phyloP scores from a whole-genome alignment of 2,797 vertebrate genomes.

The Dermochelys coriacea region DNA sequence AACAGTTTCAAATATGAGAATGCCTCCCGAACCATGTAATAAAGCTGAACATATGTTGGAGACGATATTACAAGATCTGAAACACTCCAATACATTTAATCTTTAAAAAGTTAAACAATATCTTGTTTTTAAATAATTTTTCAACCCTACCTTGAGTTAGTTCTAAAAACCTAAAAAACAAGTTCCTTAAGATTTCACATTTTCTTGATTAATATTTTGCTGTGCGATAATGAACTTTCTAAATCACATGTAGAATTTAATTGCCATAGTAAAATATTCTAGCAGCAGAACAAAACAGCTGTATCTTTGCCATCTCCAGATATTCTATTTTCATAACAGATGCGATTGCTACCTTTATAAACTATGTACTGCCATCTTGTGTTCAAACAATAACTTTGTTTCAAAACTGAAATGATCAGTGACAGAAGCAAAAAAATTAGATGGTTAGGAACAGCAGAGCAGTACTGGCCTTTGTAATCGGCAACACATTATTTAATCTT shows the following conservation, averaged over 20 bases:
- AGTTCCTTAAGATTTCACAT: neutral
- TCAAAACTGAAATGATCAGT: neutral
- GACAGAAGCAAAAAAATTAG: neutral
- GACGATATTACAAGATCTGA: neutral
- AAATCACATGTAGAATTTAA: neutral
- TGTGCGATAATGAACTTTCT: neutral
- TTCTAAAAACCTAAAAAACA: neutral
- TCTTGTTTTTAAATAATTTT: neutral
- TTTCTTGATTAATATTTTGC: neutral
- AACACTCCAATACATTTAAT: neutral
- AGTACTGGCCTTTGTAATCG: neutral
- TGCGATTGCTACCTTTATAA: neutral
- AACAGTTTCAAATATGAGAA: neutral
- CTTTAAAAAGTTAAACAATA: neutral
- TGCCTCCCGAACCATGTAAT: neutral
- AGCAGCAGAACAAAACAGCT: neutral
- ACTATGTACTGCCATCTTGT: slow-evolving; percentile 66
- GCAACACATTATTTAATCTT: fast-evolving
- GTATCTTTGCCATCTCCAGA: neutral
- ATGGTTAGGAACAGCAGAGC: neutral
- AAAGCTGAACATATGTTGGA: neutral
- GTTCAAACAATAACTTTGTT: slow-evolving; percentile 26
- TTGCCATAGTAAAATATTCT: neutral
- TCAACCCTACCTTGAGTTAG: neutral
- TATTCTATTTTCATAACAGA: neutral